Evolutionary conservation across 1,140 invertebrate genomes (phyloP).

Genomic region (Drosophila kohkoa): DNA sequence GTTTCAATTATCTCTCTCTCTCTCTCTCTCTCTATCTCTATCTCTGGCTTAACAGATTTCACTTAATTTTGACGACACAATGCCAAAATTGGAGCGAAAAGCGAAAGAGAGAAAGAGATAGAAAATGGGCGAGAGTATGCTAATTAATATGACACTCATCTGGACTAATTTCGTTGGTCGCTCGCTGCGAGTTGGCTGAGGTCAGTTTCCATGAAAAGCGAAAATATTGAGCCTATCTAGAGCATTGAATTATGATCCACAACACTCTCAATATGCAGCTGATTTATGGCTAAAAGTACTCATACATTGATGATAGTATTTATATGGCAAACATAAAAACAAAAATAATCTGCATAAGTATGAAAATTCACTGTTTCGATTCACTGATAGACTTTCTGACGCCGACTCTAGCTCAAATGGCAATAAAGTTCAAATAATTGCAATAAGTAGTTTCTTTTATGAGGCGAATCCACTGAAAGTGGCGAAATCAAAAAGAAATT

Average conservation of each 20-base stretch:
- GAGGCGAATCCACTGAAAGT: background rate
- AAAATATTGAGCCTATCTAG: background rate
- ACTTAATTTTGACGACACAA: slow-evolving; percentile 27
- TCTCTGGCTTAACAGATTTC: slow-evolving; percentile 32
- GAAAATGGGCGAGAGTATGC: background rate
- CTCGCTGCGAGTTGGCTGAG: background rate
- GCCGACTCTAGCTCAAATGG: background rate
- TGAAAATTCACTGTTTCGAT: too few species aligned
- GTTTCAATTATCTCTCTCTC: slow-evolving; percentile 17
- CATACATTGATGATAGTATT: too few species aligned
- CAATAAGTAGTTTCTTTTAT: background rate
- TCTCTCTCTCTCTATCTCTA: too few species aligned
- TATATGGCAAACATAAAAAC: too few species aligned
- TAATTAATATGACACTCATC: background rate
- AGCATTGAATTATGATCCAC: background rate
- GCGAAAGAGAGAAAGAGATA: background rate
- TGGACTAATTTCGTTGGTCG: background rate
- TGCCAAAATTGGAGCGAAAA: background rate
- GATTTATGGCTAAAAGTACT: too few species aligned
- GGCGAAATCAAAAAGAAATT: background rate
- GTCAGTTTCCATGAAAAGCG: slow-evolving; percentile 1
- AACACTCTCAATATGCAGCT: too few species aligned
- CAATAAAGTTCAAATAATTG: background rate
- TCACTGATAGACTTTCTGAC: background rate
- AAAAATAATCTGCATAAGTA: too few species aligned